Evolutionary conservation across 1,140 invertebrate species (phyloP).

Genomic region (Mylabris phalerata): DNA sequence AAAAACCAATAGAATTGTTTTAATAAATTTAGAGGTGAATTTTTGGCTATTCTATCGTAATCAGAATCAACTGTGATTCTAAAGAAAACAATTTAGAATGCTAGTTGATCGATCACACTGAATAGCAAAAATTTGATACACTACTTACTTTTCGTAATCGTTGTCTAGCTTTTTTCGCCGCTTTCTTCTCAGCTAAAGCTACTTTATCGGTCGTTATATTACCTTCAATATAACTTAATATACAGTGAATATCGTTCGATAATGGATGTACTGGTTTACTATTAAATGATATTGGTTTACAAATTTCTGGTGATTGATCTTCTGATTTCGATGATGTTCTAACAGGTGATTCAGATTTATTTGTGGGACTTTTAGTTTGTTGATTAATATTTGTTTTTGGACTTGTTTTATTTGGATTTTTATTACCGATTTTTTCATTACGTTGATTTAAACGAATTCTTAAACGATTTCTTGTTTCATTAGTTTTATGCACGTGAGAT

Average conservation of each 20-base stretch:
- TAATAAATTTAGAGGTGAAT: no score
- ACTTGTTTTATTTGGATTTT: not conserved
- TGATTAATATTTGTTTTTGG: not conserved
- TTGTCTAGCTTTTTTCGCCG: conserved; percentile 39
- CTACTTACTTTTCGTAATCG: conserved; percentile 33
- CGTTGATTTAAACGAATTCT: conserved; percentile 43
- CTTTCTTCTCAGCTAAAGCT: conserved; percentile 37
- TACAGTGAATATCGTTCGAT: conserved; percentile 32
- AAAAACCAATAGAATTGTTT: not conserved
- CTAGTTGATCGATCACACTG: no score
- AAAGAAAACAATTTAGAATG: no score
- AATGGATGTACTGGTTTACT: not conserved
- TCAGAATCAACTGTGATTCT: no score
- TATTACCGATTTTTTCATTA: conserved; percentile 22
- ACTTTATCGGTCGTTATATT: conserved; percentile 31
- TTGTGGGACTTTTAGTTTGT: conserved; percentile 14
- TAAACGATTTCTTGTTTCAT: conserved; percentile 45
- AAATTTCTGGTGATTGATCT: not conserved
- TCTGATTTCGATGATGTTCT: conserved; percentile 16
- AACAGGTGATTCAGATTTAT: conserved; percentile 21
- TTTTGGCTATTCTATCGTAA: no score
- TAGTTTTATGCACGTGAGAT: conserved; percentile 31
- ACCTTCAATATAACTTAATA: conserved; percentile 40
- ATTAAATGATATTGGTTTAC: not conserved
- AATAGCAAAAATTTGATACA: no score